Conservation (phyloP, 2,797 vertebrate species). For the Discoglossus pictus region DNA sequence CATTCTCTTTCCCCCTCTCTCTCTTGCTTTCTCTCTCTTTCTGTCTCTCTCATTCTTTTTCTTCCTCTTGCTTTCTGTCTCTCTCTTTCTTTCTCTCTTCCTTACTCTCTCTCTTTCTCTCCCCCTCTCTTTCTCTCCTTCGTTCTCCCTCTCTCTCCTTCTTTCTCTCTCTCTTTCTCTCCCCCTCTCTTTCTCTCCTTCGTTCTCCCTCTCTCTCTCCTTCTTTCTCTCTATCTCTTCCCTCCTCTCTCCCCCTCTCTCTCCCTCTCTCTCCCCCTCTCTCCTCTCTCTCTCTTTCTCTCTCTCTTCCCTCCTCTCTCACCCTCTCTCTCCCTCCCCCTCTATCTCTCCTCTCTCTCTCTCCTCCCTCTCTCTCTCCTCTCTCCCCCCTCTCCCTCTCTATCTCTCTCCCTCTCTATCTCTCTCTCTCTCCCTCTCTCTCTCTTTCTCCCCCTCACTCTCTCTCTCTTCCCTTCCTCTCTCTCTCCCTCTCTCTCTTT, state of each 20-base stretch:
- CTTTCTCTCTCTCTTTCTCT: too few relatives aligned
- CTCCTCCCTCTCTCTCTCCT: not conserved
- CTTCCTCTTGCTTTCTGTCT: too few relatives aligned
- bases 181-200: too few relatives aligned
- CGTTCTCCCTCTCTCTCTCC: not conserved
- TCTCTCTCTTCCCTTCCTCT: slow-evolving; percentile 6
- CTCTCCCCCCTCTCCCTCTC: slow-evolving; percentile 50
- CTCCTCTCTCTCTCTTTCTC: not conserved
- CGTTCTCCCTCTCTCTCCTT: too few relatives aligned
- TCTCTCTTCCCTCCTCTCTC: slow-evolving; percentile 7
- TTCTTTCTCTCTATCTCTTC: not conserved
- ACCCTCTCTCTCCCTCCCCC: not conserved
- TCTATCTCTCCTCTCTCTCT: not conserved
- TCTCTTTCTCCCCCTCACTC: not conserved
- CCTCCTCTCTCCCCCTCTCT: not conserved
- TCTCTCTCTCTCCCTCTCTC: not conserved
- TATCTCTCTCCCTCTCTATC: not conserved
- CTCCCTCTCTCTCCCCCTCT: not conserved
- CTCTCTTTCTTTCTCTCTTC: too few relatives aligned
- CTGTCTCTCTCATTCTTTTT: too few relatives aligned
- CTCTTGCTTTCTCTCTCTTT: too few relatives aligned
- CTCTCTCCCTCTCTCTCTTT: not conserved
- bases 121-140: too few relatives aligned
- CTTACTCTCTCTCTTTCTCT: too few relatives aligned
- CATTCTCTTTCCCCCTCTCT: too few relatives aligned